A percentile compares a stretch with the other conserved stretches of the same genome.
Evolutionary conservation across 2,797 vertebrate species (phyloP).

Genomic region (Coccyzus lansbergi): DNA sequence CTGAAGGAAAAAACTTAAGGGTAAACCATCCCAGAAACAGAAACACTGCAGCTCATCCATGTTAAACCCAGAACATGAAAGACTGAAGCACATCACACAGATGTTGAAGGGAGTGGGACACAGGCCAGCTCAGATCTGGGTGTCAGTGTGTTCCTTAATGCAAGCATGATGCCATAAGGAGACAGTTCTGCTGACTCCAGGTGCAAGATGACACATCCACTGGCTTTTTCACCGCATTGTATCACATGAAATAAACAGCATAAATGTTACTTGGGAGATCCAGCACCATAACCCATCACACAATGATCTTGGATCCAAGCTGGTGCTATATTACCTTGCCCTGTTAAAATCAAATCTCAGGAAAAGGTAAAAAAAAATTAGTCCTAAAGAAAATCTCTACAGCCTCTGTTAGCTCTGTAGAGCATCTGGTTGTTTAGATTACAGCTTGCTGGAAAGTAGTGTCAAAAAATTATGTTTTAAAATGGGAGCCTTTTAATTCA

Average conservation of each 20-base stretch:
- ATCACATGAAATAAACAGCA: accelerated
- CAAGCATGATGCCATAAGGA: accelerated
- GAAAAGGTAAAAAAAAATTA: neutral
- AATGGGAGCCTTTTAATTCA: neutral
- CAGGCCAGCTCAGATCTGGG: neutral
- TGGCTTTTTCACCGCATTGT: neutral
- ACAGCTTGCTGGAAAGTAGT: neutral
- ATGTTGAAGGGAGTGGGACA: accelerated
- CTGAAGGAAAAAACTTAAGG: neutral
- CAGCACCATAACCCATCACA: neutral
- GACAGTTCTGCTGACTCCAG: neutral
- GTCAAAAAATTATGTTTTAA: neutral
- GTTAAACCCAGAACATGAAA: neutral
- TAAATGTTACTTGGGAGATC: neutral
- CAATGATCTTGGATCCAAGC: neutral
- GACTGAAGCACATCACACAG: accelerated
- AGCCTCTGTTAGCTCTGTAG: neutral
- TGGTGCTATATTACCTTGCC: neutral
- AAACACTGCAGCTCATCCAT: neutral
- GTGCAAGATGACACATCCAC: neutral
- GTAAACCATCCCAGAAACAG: neutral
- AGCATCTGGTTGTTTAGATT: neutral
- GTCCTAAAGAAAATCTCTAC: neutral
- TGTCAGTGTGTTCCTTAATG: accelerated
- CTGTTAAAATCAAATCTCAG: neutral